Evolutionary conservation across 2,113 vertebrate species (phyloP).

Genomic region (Chionomys nivalis): DNA sequence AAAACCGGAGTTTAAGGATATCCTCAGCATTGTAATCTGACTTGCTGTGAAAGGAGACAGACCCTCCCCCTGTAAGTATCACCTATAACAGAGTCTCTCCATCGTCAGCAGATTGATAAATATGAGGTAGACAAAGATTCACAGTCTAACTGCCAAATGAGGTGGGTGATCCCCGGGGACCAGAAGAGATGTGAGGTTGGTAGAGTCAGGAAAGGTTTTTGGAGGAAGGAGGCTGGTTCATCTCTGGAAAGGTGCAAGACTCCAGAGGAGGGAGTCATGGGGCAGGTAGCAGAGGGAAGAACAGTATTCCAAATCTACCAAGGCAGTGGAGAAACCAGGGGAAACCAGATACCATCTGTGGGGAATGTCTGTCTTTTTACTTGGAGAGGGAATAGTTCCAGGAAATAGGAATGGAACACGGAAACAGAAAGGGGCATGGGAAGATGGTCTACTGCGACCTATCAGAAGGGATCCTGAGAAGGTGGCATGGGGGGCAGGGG

Average conservation of each 20-base stretch:
- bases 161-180: neutral
- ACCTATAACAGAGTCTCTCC: neutral
- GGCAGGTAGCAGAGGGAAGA: neutral
- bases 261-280: neutral
- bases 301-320: neutral
- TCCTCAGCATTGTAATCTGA: neutral
- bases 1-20: neutral
- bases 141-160: neutral
- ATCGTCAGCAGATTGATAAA: neutral
- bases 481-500: neutral
- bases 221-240: neutral
- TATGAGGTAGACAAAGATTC: neutral
- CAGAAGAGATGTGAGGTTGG: neutral
- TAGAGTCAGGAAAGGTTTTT: neutral
- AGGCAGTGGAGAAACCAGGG: neutral
- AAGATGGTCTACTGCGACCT: neutral
- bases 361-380: neutral
- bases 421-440: neutral
- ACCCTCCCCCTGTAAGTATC: neutral
- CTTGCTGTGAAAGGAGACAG: neutral
- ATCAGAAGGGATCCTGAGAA: neutral
- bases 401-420: neutral
- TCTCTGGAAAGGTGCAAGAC: neutral
- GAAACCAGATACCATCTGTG: neutral
- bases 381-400: neutral